Evolutionary conservation across 2,888 invertebrate genomes (phyloP).

Genomic region (Pardosa pseudoannulata): DNA sequence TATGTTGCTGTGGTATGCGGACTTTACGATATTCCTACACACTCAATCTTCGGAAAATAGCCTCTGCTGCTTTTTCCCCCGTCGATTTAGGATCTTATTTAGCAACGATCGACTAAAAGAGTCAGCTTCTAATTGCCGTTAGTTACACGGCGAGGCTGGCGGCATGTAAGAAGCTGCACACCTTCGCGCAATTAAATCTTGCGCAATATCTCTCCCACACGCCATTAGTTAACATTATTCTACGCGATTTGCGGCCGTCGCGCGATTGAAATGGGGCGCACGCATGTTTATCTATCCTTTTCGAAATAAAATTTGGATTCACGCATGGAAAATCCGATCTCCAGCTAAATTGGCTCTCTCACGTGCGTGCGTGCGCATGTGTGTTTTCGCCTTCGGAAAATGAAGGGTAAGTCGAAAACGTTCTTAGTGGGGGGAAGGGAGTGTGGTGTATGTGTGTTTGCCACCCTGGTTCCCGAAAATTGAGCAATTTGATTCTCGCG

Average conservation of each 20-base stretch:
- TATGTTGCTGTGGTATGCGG: too few relatives aligned
- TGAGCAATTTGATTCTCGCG: background rate
- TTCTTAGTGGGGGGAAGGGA: background rate
- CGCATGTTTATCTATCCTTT: background rate
- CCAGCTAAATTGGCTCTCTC: background rate
- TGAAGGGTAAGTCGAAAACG: background rate
- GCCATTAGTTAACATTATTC: constrained; percentile 6
- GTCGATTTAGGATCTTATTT: too few relatives aligned
- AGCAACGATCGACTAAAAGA: too few relatives aligned
- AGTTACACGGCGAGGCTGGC: too few relatives aligned
- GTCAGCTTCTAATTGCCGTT: too few relatives aligned
- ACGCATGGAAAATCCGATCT: constrained; percentile 3
- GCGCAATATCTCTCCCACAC: background rate
- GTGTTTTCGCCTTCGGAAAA: background rate
- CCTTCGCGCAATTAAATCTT: constrained; percentile 2
- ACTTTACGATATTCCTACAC: too few relatives aligned
- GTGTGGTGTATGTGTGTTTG: background rate
- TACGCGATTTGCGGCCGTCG: background rate
- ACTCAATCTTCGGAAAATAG: too few relatives aligned
- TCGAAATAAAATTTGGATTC: constrained; percentile 1
- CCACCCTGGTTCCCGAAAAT: background rate
- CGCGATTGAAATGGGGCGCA: background rate
- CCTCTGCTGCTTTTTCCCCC: too few relatives aligned
- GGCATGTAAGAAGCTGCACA: background rate
- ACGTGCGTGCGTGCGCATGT: too few relatives aligned